Evolutionary conservation across 2,113 vertebrate species (phyloP), one percentile per base, ranked within the genome.

Genomic region (Petaurus breviceps): DNA sequence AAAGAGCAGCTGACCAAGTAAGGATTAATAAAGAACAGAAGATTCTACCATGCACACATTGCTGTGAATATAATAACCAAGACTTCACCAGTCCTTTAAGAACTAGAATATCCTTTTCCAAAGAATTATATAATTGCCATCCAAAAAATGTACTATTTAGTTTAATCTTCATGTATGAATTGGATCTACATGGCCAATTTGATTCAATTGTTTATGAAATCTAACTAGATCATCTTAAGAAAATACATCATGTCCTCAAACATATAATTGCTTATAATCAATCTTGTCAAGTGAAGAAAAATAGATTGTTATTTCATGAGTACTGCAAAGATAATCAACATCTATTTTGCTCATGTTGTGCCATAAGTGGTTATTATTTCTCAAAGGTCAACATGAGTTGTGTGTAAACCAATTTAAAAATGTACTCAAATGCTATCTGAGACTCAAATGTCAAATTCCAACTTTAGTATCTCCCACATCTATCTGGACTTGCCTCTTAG

Each of bases 141-240:
- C 68, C 37, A 43, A 84, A 84, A 51, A 5, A 12, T 90, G 84
- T 92, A 16, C 4, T 92, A 7, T 57, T 90, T 52, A 23, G 31
- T 22, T 57, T 50, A 90, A 53, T 9, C 22, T 91, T 90, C 52
- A 26, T 55, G 26, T 90, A 11, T 95, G 22, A 93, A 68, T 12
- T 55, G 11, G 37, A 68, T 61, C n/a, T 90, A 89, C 50, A 68
- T 22, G 43, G 1, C 28, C 68, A 93, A 57, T n/a, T 55, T 89
- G 28, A 5, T 90, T 84, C 16, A 43, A 43, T 22, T 84, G n/a
- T 84, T 12, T 43, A 84, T 84, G 37, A 84, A 84, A 43, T 23
- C 37, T 84, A 84, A 92, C 4, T 9, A 91, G 54, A 46, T 91
- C 55, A 94, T 94, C 94, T 92, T 77, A 77, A 68, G 46, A 94